phyloP scores from a whole-genome alignment of 2,888 invertebrate species.

The Heliconius ismenius region DNA sequence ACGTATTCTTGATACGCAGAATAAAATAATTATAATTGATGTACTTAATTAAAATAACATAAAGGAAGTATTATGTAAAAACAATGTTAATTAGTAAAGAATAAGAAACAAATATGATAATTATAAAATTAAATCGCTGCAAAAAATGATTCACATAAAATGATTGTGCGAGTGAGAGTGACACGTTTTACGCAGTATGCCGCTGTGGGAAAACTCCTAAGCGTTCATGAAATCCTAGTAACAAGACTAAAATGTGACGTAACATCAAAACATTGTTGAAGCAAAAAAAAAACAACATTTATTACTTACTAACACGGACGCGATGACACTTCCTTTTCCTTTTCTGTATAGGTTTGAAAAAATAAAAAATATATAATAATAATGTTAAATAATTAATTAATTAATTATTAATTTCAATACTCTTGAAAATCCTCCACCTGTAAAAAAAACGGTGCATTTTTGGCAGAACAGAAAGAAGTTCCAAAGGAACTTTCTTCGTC shows the following conservation, averaged over 20 bases:
- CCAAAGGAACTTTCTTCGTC: slow-evolving; percentile 8
- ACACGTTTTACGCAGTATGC: background rate
- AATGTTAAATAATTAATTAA: background rate
- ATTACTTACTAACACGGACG: background rate
- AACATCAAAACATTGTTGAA: slow-evolving; percentile 52
- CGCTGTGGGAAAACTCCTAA: background rate
- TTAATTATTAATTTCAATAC: background rate
- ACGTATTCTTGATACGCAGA: background rate
- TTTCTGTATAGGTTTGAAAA: background rate
- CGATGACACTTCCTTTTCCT: background rate
- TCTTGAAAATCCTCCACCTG: background rate
- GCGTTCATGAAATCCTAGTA: slow-evolving; percentile 54
- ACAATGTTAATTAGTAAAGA: background rate
- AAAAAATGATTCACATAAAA: background rate
- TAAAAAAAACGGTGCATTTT: background rate
- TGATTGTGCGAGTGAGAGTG: background rate
- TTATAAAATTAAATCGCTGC: background rate
- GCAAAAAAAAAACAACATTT: slow-evolving; percentile 29
- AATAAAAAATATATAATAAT: background rate
- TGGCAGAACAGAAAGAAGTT: background rate
- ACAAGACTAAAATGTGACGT: slow-evolving; percentile 65
- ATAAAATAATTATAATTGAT: background rate
- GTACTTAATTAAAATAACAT: too few species aligned
- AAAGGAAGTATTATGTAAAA: too few species aligned
- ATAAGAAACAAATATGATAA: background rate